These are phyloP conservation scores for Clarias pachynema DNA, from an alignment of 2,797 vertebrate genomes.

Conservation along the genomic window DNA sequence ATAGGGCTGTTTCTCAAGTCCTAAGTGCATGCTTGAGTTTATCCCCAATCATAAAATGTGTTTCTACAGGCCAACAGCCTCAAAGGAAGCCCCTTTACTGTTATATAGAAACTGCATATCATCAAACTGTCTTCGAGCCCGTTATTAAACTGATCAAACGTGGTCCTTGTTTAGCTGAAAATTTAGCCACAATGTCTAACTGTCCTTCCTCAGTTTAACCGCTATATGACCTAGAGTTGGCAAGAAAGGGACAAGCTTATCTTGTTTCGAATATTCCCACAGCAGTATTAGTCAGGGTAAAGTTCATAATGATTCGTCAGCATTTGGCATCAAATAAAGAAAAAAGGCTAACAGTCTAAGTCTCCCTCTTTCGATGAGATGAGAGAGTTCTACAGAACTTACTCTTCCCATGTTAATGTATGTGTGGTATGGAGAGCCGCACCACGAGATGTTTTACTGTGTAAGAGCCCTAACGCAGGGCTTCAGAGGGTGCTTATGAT, in stretches of 20 bases:
- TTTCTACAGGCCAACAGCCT: not conserved
- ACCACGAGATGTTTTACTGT: too few relatives aligned
- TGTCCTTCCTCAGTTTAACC: not conserved
- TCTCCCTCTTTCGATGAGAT: not conserved
- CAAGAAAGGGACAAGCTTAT: not conserved
- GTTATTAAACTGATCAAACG: not conserved
- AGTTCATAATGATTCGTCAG: conserved; percentile 4
- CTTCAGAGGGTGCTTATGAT: too few relatives aligned
- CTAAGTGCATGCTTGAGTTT: not conserved
- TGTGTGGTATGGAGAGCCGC: too few relatives aligned
- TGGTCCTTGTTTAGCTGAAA: not conserved
- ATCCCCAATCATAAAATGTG: not conserved
- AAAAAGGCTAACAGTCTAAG: too few relatives aligned
- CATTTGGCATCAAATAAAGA: not conserved
- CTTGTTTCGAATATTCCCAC: not conserved
- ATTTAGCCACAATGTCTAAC: not conserved
- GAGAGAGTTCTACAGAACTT: not conserved
- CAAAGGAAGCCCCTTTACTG: not conserved
- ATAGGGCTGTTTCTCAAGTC: not conserved
- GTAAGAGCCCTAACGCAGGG: too few relatives aligned
- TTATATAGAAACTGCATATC: not conserved
- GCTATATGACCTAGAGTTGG: not conserved
- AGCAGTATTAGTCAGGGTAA: not conserved
- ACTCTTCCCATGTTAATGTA: too few relatives aligned
- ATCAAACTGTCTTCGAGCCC: not conserved